phyloP scores from a whole-genome alignment of 92 coral and sea anemone species.

The Hydrozoanthus gracilis region DNA sequence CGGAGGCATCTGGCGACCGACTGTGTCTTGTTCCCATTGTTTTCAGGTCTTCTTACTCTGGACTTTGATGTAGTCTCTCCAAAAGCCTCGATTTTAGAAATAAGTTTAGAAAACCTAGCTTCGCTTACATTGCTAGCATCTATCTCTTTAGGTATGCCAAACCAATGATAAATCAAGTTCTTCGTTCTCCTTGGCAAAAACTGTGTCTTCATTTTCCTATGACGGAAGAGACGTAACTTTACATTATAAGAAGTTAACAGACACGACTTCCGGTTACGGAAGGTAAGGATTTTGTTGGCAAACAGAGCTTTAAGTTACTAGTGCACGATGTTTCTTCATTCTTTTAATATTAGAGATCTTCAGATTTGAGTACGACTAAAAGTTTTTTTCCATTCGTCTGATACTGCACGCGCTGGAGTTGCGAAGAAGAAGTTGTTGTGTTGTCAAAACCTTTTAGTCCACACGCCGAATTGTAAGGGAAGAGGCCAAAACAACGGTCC shows the following conservation, averaged over 20 bases:
- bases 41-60: too few species aligned
- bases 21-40: too few species aligned
- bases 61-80: too few species aligned
- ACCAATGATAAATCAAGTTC: not conserved
- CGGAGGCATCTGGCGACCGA: too few species aligned
- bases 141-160: slow-evolving; percentile 24
- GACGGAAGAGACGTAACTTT: slow-evolving; percentile 39
- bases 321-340: not conserved
- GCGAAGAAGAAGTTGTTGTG: too few species aligned
- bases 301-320: not conserved
- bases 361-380: not conserved
- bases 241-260: slow-evolving; percentile 7
- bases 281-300: not conserved
- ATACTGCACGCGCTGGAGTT: too few species aligned
- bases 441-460: too few species aligned
- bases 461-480: too few species aligned
- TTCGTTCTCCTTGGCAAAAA: slow-evolving; percentile 22
- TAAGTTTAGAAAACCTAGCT: not conserved
- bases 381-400: too few species aligned
- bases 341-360: not conserved
- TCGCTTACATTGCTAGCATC: not conserved
- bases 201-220: slow-evolving; percentile 31
- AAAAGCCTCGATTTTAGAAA: too few species aligned
- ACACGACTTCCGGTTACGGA: not conserved
- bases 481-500: too few species aligned